Evolutionary conservation across 2,888 invertebrate genomes (phyloP), one percentile per base, ranked within the genome.

Genomic region (Cryptocheilus praepositus): DNA sequence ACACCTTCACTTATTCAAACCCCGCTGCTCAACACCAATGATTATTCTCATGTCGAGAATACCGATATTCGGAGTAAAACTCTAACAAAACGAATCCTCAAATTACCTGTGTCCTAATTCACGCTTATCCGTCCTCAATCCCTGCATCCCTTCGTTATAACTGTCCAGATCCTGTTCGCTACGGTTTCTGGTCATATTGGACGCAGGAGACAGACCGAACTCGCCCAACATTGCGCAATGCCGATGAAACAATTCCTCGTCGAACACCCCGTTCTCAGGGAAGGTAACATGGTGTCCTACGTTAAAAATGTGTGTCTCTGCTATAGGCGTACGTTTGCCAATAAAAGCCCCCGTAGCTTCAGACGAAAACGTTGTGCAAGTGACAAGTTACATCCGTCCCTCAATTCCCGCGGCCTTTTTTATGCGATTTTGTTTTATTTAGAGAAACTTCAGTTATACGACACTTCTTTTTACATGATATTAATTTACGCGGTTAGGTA

Each of bases 41-140:
- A n/a, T n/a, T n/a, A 25, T 2, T 25, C 25, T 5, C 25, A 25
- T 25, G 5, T 25, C 25, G 25, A 25, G 5, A 25, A 25, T 3
- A 25, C 5, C 25, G 25, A 25, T 5, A 3, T 25, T 25, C 25
- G 3, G 2, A 25, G 25, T 5, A 5, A 25, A 25, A 25, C 25
- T n/a, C 2, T 25, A 5, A 25, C 25, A 5, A 25, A 25, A 25
- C 5, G 25, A 25, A 25, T 25, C 25, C 4, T 36, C 36, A 11
- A 11, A 11, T 79, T 87, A 89, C 89, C 89, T 89, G 85, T 88
- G 89, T 59, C 85, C 81, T 43, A 88, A 75, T 77, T 88, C 88
- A 19, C 89, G 84, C 54, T 86, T 86, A 74, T 89, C 86, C 25
- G 83, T 81, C 64, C 83, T 81, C 58, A 79, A 71, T 54, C 77